These are phyloP conservation scores for Octopus sinensis DNA, from an alignment of 1,140 invertebrate genomes.

Conservation along the genomic window DNA sequence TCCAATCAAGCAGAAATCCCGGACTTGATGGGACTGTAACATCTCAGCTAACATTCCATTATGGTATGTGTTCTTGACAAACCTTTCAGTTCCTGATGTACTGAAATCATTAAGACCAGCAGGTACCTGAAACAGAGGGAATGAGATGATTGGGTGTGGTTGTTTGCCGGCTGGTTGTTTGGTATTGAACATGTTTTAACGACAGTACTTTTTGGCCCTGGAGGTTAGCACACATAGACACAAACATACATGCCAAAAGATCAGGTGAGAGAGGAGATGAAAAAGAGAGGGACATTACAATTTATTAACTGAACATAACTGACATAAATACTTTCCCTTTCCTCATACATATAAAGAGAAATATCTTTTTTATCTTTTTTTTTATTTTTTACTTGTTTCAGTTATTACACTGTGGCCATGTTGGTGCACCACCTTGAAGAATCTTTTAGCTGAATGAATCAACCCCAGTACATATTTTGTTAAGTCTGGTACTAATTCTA, in stretches of 20 bases:
- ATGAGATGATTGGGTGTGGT: not conserved
- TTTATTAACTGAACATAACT: no score
- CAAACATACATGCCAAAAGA: not conserved
- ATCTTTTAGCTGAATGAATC: no score
- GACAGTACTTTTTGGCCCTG: no score
- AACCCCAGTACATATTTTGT: no score
- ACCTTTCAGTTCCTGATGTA: slow-evolving; percentile 35
- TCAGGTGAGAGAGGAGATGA: not conserved
- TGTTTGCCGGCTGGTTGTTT: not conserved
- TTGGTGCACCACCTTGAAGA: no score
- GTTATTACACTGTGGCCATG: no score
- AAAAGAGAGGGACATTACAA: no score
- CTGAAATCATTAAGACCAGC: slow-evolving; percentile 24
- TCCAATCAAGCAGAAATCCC: slow-evolving; percentile 86
- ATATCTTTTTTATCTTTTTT: no score
- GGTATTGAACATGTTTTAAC: not conserved
- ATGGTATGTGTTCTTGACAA: slow-evolving; percentile 77
- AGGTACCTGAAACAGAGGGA: slow-evolving; percentile 28
- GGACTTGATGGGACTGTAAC: slow-evolving; percentile 71
- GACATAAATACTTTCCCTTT: no score
- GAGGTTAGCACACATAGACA: not conserved
- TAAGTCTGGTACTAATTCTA: no score
- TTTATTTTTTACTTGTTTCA: no score
- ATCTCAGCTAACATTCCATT: slow-evolving; percentile 75
- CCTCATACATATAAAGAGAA: no score